Evolutionary conservation across 1,140 invertebrate species (phyloP), one percentile per base, ranked within the genome.

Genomic region (Aphaenogaster ashmeadi): DNA sequence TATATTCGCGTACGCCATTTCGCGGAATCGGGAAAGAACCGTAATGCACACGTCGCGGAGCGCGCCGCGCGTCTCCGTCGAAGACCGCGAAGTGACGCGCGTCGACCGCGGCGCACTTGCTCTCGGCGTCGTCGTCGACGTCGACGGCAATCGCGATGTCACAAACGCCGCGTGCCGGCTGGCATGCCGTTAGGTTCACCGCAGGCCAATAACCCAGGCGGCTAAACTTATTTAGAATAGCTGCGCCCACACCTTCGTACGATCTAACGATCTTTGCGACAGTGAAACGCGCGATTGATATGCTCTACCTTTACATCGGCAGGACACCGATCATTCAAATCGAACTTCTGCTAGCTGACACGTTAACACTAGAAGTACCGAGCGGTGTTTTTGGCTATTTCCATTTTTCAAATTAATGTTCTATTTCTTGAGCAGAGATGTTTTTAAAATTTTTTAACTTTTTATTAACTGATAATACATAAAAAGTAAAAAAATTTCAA

Each of bases 201-300:
- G 66, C 93, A 93, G 93, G 93, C 91, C 93, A 94, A 94, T 94
- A 94, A 94, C 93, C 93, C 91, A 94, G 87, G 89, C 91, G 89
- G 89, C 90, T 90, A 92, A 93, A 93, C 93, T 94, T 93, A 94
- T 94, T 94, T 93, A 92, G 93, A 94, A 94, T 93, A 93, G 91
- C 90, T 69, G 72, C 90, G 87, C 77, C 89, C 89, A 69, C 90
- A 90, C 90, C 86, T 85, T 86, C 71, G 52, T 71, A 52, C 80
- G 54, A 90, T 87, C 72, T 41, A 81, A 41, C 33, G 47, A 58
- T 74, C 81, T 18, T 64, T 75, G 74, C 75, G 79, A 36, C 36
- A 47, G 27, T 56, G 74, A 54, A 64, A 64, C 33, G 33, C 60
- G 21, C 72, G 86, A 88, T 67, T 69, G 86, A 44, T 69, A 4